Percentiles rank a stretch among this genome's conserved stretches.
Evolutionary conservation across 2,888 invertebrate species (phyloP).

Genomic region (Ditula angustiorana): DNA sequence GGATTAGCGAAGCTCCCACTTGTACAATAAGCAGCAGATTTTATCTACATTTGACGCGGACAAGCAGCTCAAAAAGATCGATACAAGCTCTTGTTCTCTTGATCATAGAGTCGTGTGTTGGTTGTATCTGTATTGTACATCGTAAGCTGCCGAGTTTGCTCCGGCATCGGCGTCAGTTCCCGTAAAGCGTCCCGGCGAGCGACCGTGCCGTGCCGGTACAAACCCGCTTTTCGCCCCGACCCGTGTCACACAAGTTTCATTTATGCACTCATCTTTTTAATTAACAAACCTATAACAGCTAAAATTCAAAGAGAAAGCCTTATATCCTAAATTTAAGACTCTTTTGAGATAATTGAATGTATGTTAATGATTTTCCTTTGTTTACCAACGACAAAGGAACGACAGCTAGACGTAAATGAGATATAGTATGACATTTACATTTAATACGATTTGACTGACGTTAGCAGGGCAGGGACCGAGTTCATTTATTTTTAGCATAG

Average conservation of each 20-base stretch:
- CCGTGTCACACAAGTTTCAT: neutral
- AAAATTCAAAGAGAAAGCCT: neutral
- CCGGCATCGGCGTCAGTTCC: neutral
- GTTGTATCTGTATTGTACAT: too few relatives aligned
- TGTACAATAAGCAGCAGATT: too few relatives aligned
- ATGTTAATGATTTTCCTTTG: slow-evolving; percentile 36
- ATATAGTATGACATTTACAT: neutral
- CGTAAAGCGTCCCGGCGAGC: neutral
- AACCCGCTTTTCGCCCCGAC: neutral
- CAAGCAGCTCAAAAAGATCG: too few relatives aligned
- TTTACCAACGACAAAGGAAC: slow-evolving; percentile 23
- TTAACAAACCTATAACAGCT: neutral
- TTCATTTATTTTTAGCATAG: neutral
- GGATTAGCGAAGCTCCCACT: neutral
- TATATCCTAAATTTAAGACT: neutral
- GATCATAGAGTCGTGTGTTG: too few relatives aligned
- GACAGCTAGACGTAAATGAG: neutral
- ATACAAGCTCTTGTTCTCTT: too few relatives aligned
- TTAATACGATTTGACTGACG: neutral
- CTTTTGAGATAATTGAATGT: neutral
- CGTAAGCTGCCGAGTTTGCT: neutral
- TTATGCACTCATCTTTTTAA: neutral
- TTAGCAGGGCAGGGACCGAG: neutral
- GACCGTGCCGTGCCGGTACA: neutral
- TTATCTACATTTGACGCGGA: too few relatives aligned